Evolutionary conservation across 2,113 vertebrate species (phyloP), one percentile per base, ranked within the genome.

Genomic region (Indicator indicator): DNA sequence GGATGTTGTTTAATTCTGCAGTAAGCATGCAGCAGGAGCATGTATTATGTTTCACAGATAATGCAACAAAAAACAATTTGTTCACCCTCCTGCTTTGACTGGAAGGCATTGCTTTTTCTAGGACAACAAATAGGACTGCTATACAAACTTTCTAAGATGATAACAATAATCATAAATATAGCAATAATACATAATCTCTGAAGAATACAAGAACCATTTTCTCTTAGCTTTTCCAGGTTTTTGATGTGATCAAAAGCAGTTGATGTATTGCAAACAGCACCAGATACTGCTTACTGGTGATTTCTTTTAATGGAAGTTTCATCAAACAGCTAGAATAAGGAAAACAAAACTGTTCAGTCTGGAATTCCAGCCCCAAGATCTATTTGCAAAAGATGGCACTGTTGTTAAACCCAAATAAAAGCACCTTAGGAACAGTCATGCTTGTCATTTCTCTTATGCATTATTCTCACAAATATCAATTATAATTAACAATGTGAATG

Each of bases 31-130:
- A 94, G 87, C 68, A 86, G 38, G 24, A 85, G 46, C 62, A 70
- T 67, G 71, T 75, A 76, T 87, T 85, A 81, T 30, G 86, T 95
- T 97, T 95, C 94, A 92, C 69, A 84, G 92, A 95, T 87, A 95
- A 97, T 86, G 90, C 75, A 97, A 96, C 96, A 81, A 62, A 94
- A 97, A 94, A 90, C 67, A 92, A 88, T 77, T 90, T 93, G 59
- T 67, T 92, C 83, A 95, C n/a, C 83, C 69, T 94, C 60, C 56
- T 58, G 54, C 46, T 80, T 76, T 90, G 77, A 83, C 78, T 91
- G 32, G 59, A 94, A 96, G 90, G 86, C 36, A 83, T 12, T 63
- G 76, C 8, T 2, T 86, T 96, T 96, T 96, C 83, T 93, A 88
- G 40, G 89, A 74, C 21, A 78, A 93, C 36, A 86, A 48, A 74